These are phyloP conservation scores for Pediacus dermestoides DNA, from an alignment of 2,888 invertebrate genomes.

Conservation along the genomic window DNA sequence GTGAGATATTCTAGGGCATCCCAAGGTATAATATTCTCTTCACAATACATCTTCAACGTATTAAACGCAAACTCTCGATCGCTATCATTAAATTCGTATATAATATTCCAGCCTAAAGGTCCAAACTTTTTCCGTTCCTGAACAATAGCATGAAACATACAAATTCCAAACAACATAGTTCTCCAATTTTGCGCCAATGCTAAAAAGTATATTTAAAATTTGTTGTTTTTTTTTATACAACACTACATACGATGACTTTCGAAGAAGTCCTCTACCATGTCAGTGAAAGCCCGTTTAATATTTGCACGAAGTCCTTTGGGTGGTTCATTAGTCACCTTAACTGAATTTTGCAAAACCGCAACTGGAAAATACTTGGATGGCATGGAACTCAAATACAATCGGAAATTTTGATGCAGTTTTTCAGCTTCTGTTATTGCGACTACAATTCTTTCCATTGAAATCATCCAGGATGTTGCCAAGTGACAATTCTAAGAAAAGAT, in stretches of 20 bases:
- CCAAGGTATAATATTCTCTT: slow-evolving; percentile 71
- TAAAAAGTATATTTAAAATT: no score
- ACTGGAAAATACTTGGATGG: slow-evolving; percentile 84
- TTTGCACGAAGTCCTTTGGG: slow-evolving; percentile 90
- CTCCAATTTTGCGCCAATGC: slow-evolving; percentile 67
- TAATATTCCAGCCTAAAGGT: slow-evolving; percentile 88
- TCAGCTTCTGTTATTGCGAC: slow-evolving; percentile 64
- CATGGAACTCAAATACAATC: slow-evolving; percentile 87
- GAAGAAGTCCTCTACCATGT: slow-evolving; percentile 75
- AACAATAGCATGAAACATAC: slow-evolving; percentile 92
- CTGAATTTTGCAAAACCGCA: slow-evolving; percentile 80
- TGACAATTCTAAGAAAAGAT: slow-evolving; percentile 73
- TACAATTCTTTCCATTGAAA: slow-evolving; percentile 73
- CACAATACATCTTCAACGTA: slow-evolving; percentile 82
- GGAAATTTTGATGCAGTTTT: slow-evolving; percentile 67
- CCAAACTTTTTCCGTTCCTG: slow-evolving; percentile 92
- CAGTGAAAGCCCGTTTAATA: slow-evolving; percentile 75
- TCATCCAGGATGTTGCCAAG: slow-evolving; percentile 92
- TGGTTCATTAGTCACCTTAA: slow-evolving; percentile 92
- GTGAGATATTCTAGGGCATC: slow-evolving; percentile 86
- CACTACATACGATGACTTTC: slow-evolving; percentile 65
- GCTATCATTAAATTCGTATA: slow-evolving; percentile 90
- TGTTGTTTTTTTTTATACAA: neutral
- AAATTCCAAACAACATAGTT: slow-evolving; percentile 73
- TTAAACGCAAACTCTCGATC: slow-evolving; percentile 86